These are phyloP conservation scores for Pogoniulus pusillus DNA, from an alignment of 2,797 vertebrate species.

Conservation along the genomic window DNA sequence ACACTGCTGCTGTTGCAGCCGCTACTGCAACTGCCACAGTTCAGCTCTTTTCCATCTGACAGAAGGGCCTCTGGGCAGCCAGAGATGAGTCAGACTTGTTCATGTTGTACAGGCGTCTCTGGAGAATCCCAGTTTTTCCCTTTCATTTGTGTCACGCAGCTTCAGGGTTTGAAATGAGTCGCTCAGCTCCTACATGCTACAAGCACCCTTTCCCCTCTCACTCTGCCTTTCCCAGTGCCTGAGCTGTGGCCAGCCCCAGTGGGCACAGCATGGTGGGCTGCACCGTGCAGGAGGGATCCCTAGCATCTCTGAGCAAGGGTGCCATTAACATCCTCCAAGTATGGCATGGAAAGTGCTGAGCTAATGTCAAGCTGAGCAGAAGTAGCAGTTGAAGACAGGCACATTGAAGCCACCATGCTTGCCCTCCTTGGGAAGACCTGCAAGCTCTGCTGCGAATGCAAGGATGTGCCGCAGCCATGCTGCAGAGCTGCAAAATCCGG, in stretches of 20 bases:
- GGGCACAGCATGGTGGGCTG: accelerated
- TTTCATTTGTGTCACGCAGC: background rate
- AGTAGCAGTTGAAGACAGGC: background rate
- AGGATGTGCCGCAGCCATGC: background rate
- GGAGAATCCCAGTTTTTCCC: conserved; percentile 6
- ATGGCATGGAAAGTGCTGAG: background rate
- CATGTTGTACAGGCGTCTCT: background rate
- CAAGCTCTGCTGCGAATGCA: background rate
- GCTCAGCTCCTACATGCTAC: accelerated
- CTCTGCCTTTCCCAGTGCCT: background rate
- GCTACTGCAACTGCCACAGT: conserved; percentile 39
- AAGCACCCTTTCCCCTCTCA: background rate
- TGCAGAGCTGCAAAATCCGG: background rate
- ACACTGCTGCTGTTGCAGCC: conserved; percentile 46
- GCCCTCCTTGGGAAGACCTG: background rate
- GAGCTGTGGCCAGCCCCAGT: accelerated
- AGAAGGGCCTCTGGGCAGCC: conserved; percentile 55
- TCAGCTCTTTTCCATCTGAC: conserved; percentile 49
- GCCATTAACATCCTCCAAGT: background rate
- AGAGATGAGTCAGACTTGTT: conserved; percentile 47
- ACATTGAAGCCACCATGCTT: background rate
- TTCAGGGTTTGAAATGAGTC: background rate
- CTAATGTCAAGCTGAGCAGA: background rate
- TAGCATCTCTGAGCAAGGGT: background rate
- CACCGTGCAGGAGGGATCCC: background rate